Evolutionary conservation across 2,113 vertebrate genomes (phyloP).

Genomic region (Albula goreensis): DNA sequence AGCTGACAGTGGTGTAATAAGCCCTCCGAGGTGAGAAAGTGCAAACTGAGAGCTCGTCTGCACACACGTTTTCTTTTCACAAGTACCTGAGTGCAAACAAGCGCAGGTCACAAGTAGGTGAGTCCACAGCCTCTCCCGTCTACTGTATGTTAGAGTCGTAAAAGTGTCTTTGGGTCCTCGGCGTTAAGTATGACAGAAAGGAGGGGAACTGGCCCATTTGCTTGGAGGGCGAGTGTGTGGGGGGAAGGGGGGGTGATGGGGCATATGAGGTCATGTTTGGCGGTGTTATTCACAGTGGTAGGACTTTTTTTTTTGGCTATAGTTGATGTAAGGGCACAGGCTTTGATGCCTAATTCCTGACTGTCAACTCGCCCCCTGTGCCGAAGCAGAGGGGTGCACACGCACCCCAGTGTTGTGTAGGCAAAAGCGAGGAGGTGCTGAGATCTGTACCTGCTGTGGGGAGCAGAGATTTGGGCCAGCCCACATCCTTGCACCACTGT

Average conservation of each 20-base stretch:
- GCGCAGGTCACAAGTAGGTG: conserved; percentile 50
- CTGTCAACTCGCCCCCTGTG: conserved; percentile 4
- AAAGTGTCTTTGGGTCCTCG: conserved; percentile 53
- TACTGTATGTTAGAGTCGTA: conserved; percentile 54
- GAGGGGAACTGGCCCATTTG: conserved; percentile 52
- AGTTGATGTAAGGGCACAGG: neutral
- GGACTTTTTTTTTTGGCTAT: neutral
- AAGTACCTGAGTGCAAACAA: conserved; percentile 50
- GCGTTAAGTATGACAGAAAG: conserved; percentile 57
- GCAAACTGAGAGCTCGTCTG: neutral
- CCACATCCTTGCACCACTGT: neutral
- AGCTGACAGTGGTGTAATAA: neutral
- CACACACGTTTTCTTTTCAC: conserved; percentile 48
- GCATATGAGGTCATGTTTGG: neutral
- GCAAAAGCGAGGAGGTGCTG: neutral
- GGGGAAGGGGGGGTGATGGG: neutral
- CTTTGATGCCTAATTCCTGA: conserved; percentile 1
- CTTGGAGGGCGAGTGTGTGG: neutral
- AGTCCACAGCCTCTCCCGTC: conserved; percentile 44
- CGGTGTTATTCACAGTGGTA: neutral
- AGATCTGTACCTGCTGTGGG: neutral
- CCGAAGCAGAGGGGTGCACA: neutral
- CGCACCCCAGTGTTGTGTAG: neutral
- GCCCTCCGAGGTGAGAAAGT: conserved; percentile 14
- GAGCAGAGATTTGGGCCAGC: neutral